Conservation (phyloP, 1,140 invertebrate genomes). For the Pachypeltis micranthus region DNA sequence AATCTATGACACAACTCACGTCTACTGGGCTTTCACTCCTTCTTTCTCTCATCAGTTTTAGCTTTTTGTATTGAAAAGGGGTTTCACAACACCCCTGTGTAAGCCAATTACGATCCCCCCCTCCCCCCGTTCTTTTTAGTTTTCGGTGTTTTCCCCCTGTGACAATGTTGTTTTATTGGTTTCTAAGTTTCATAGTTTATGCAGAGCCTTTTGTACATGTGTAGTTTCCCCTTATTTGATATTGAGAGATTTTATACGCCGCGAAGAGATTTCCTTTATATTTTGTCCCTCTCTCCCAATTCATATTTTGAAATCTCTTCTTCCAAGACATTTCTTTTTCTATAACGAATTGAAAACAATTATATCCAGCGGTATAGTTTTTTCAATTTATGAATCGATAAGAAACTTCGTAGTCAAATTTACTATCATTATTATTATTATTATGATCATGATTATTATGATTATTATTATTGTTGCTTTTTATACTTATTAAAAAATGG, state of each 20-base stretch:
- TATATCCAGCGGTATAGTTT: neutral
- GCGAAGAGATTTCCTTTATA: neutral
- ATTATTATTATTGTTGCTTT: constrained; percentile 27
- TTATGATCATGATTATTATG: constrained; percentile 18
- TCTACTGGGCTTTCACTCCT: too few relatives aligned
- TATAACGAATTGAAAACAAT: neutral
- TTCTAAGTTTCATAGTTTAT: too few relatives aligned
- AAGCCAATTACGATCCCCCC: too few relatives aligned
- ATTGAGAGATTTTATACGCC: neutral
- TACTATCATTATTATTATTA: constrained; percentile 16
- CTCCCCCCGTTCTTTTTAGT: too few relatives aligned
- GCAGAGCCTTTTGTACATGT: too few relatives aligned
- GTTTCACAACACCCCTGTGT: too few relatives aligned
- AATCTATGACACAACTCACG: too few relatives aligned
- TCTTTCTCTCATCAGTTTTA: too few relatives aligned
- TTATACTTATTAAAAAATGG: constrained; percentile 27
- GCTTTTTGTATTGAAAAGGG: too few relatives aligned
- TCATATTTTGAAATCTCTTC: neutral
- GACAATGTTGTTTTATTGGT: too few relatives aligned
- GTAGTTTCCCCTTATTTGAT: too few relatives aligned
- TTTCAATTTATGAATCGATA: neutral
- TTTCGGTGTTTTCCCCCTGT: too few relatives aligned
- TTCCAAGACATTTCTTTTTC: neutral
- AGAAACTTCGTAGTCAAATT: constrained; percentile 17
- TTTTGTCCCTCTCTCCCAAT: neutral